phyloP scores from a whole-genome alignment of 2,797 vertebrate species.

The Spea hammondii region DNA sequence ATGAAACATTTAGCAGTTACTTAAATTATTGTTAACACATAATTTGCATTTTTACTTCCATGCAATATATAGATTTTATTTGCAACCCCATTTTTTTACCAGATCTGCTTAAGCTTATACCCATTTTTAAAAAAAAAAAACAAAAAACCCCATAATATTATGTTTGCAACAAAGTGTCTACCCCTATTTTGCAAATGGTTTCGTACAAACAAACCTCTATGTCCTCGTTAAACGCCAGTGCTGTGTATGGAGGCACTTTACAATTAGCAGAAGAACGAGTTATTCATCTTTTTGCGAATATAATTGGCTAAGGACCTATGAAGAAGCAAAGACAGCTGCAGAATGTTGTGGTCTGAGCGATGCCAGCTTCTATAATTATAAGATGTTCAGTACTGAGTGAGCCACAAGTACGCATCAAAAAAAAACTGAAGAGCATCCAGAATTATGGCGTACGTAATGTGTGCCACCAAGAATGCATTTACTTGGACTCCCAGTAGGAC shows the following conservation, averaged over 20 bases:
- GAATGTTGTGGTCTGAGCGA: conserved; percentile 2
- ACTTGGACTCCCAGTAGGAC: not conserved
- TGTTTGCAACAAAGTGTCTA: too few relatives aligned
- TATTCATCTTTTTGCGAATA: conserved; percentile 6
- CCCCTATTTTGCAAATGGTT: too few relatives aligned
- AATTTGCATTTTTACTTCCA: too few relatives aligned
- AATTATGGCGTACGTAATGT: not conserved
- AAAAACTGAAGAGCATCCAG: conserved; percentile 17
- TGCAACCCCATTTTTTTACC: too few relatives aligned
- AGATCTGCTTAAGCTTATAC: too few relatives aligned
- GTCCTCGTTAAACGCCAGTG: conserved; percentile 49
- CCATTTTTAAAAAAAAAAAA: too few relatives aligned
- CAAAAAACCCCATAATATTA: too few relatives aligned
- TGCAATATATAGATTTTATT: too few relatives aligned
- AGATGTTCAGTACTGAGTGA: conserved; percentile 18
- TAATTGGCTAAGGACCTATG: conserved; percentile 17
- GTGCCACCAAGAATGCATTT: not conserved
- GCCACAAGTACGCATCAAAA: conserved; percentile 29
- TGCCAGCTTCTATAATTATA: conserved; percentile 32
- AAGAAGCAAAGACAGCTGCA: conserved; percentile 36
- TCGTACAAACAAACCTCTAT: too few relatives aligned
- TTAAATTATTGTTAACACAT: too few relatives aligned
- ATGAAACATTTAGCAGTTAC: too few relatives aligned
- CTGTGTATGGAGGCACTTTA: conserved; percentile 55
- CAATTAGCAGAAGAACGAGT: conserved; percentile 58